phyloP scores from a whole-genome alignment of 2,888 invertebrate species.

The Cyclophora punctaria region DNA sequence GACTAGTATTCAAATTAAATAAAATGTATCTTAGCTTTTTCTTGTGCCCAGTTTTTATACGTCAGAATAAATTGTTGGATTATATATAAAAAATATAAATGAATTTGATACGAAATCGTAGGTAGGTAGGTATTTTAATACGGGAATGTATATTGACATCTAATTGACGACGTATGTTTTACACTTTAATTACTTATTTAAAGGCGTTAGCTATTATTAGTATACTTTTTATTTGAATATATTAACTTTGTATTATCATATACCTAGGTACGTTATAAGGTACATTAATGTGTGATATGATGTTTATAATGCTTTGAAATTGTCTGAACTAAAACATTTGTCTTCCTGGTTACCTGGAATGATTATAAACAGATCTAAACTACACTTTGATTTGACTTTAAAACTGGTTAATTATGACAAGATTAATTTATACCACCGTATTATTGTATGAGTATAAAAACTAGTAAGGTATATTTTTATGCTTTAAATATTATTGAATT shows the following conservation, averaged over 20 bases:
- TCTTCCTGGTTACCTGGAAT: neutral
- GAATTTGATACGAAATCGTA: conserved; percentile 70
- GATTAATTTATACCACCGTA: too few species aligned
- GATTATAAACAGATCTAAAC: too few species aligned
- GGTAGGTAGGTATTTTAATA: conserved; percentile 73
- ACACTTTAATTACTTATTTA: conserved; percentile 22
- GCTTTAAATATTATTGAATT: too few species aligned
- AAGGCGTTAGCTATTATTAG: conserved; percentile 39
- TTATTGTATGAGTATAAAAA: too few species aligned
- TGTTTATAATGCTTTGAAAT: conserved; percentile 33
- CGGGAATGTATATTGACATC: conserved; percentile 60
- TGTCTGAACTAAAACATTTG: conserved; percentile 14
- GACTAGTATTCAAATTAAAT: conserved; percentile 36
- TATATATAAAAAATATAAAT: conserved; percentile 37
- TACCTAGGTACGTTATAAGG: too few species aligned
- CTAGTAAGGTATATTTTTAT: too few species aligned
- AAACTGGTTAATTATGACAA: too few species aligned
- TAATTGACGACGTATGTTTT: conserved; percentile 38
- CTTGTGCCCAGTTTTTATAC: conserved; percentile 40
- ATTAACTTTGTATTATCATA: conserved; percentile 21
- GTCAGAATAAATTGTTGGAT: conserved; percentile 36
- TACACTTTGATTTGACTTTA: too few species aligned
- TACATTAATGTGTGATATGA: conserved; percentile 45
- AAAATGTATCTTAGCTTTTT: conserved; percentile 33
- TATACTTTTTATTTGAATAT: conserved; percentile 18